A percentile compares a stretch with the other conserved stretches of the same genome.
Conservation (phyloP, 1,140 invertebrate genomes). For the Pygmarrhopalites habei region DNA sequence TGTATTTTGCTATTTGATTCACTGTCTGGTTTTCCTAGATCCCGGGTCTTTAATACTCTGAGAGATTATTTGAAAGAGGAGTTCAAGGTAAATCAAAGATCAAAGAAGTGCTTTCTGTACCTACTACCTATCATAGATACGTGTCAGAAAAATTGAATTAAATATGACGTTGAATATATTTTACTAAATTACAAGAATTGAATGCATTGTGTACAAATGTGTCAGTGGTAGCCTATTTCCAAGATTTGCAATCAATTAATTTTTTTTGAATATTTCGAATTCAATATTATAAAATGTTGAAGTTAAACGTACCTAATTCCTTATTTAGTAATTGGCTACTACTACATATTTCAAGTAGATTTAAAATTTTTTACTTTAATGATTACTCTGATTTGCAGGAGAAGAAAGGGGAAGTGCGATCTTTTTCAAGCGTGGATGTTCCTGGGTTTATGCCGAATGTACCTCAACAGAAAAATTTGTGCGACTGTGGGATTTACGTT, state of each 20-base stretch:
- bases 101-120: too few relatives aligned
- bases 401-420: constrained; percentile 53
- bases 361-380: too few relatives aligned
- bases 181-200: too few relatives aligned
- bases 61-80: constrained; percentile 84
- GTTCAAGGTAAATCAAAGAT: constrained; percentile 66
- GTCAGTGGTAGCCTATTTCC: too few relatives aligned
- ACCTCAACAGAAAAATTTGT: constrained; percentile 93
- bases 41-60: constrained; percentile 74
- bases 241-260: too few relatives aligned
- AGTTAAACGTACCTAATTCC: too few relatives aligned
- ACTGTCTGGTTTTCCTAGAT: constrained; percentile 67
- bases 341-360: too few relatives aligned
- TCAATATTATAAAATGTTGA: too few relatives aligned
- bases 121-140: neutral
- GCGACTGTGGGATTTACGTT: constrained; percentile 92
- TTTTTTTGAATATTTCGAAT: too few relatives aligned
- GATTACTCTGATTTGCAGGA: constrained; percentile 9
- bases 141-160: neutral
- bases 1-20: constrained; percentile 95
- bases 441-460: constrained; percentile 78
- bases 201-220: too few relatives aligned
- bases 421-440: constrained; percentile 72
- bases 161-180: too few relatives aligned
- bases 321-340: too few relatives aligned